Base-by-base conservation (phyloP, 2,888 invertebrate genomes). In the Nipponacmea schrenckii region DNA sequence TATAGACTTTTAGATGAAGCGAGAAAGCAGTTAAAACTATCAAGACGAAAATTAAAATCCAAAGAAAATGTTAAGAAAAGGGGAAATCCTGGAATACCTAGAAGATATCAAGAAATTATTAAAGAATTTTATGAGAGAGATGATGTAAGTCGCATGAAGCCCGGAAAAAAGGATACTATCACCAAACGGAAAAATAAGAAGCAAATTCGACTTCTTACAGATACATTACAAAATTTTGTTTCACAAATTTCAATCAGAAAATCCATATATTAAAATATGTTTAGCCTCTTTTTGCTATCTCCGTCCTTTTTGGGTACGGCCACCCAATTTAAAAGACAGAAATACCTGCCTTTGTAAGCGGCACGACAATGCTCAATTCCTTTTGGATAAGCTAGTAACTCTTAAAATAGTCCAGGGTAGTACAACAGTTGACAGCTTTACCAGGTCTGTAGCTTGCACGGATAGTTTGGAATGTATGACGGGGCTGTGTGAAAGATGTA, bases 301-400 rank as follows among this genome's bases (percentile, higher is more conserved):
- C 44, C 65, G 74, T n/a, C 77, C 77, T 45, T 80, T 81, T 67
- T 77, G 74, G 72, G 68, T 78, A 10, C 26, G 69, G 5, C 46
- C 63, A 15, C 71, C 80, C 39, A 50, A 50, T 69, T 39, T 72
- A 24, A 71, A 66, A 65, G 77, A 77, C 70, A 72, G 78, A 62
- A 74, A 80, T 24, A 79, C 79, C 3, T 77, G 80, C 27, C 67
- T 72, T 0, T 80, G 77, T 45, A 77, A 76, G 56, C 4, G 64
- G 10, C 75, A 75, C 67, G 77, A 75, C 65, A 77, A 77, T 70
- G 39, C 70, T 0, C 45, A 71, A 24, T 76, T 76, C 27, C 67
- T 73, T 14, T 68, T 62, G 7, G 70, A 71, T 10, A 74, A 70
- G 45, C 65, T 77, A 20, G 50, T 17, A 8, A 17, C 15, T 20